phyloP scores from a whole-genome alignment of 2,797 vertebrate genomes.

The Sebastes baramenuke region DNA sequence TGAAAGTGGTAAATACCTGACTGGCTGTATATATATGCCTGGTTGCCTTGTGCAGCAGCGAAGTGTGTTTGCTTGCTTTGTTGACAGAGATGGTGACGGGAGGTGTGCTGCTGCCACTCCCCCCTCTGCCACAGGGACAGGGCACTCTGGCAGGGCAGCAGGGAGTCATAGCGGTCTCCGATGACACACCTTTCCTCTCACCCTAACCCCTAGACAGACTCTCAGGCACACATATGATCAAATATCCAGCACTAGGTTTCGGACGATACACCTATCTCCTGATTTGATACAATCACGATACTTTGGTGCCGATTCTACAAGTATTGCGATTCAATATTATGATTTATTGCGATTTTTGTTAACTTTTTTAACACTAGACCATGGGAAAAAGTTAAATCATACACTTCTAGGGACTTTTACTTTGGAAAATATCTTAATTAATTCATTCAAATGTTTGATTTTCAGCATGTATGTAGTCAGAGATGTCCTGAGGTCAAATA shows the following conservation, averaged over 20 bases:
- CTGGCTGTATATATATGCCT: conserved; percentile 19
- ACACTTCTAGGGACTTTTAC: too few species aligned
- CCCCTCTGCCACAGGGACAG: conserved; percentile 39
- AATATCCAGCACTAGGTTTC: background rate
- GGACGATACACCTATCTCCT: too few species aligned
- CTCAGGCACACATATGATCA: background rate
- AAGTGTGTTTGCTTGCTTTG: conserved; percentile 59
- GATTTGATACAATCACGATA: too few species aligned
- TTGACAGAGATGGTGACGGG: conserved; percentile 66
- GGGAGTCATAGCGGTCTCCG: conserved; percentile 53
- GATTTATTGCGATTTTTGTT: too few species aligned
- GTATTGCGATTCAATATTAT: too few species aligned
- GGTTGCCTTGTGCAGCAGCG: conserved; percentile 42
- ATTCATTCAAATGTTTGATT: too few species aligned
- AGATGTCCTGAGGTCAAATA: too few species aligned
- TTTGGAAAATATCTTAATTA: too few species aligned
- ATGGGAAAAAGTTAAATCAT: too few species aligned
- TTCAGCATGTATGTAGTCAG: too few species aligned
- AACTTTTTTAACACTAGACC: too few species aligned
- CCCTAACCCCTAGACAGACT: conserved; percentile 13
- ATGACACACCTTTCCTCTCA: conserved; percentile 59
- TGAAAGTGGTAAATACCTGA: conserved; percentile 49
- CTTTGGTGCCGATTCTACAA: too few species aligned
- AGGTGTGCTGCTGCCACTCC: conserved; percentile 42
- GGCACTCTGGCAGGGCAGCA: conserved; percentile 41